phyloP scores from a whole-genome alignment of 2,113 vertebrate species.

The Oceanites oceanicus region DNA sequence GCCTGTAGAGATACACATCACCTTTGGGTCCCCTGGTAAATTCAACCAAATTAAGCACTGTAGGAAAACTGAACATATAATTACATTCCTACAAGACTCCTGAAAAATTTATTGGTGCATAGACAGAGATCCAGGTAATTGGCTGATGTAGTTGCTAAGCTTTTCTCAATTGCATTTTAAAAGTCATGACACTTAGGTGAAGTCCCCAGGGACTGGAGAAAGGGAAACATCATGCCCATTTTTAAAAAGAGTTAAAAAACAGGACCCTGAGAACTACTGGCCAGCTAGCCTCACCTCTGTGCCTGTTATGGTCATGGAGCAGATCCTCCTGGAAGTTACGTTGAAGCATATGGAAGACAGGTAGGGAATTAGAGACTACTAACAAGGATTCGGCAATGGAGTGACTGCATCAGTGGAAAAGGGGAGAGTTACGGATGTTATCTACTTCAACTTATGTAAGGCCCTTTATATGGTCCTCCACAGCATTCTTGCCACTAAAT shows the following conservation, averaged over 20 bases:
- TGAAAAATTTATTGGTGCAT: neutral
- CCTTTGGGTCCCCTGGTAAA: neutral
- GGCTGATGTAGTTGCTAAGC: neutral
- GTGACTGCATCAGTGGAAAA: neutral
- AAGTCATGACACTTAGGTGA: neutral
- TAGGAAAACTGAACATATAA: neutral
- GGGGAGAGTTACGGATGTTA: accelerated
- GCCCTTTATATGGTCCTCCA: neutral
- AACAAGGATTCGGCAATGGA: neutral
- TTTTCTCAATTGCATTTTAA: neutral
- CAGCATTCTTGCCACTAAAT: neutral
- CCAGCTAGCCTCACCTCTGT: neutral
- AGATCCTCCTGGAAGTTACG: neutral
- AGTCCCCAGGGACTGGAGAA: neutral
- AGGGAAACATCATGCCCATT: neutral
- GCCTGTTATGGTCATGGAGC: accelerated
- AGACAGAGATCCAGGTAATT: neutral
- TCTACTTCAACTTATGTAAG: neutral
- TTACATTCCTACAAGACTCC: neutral
- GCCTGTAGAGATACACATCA: neutral
- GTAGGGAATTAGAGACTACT: neutral
- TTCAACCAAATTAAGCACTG: neutral
- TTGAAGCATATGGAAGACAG: neutral
- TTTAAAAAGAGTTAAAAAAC: neutral
- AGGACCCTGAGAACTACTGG: neutral